Evolutionary conservation across 2,888 invertebrate species (phyloP).

Genomic region (Hydrotaea cyrtoneurina): DNA sequence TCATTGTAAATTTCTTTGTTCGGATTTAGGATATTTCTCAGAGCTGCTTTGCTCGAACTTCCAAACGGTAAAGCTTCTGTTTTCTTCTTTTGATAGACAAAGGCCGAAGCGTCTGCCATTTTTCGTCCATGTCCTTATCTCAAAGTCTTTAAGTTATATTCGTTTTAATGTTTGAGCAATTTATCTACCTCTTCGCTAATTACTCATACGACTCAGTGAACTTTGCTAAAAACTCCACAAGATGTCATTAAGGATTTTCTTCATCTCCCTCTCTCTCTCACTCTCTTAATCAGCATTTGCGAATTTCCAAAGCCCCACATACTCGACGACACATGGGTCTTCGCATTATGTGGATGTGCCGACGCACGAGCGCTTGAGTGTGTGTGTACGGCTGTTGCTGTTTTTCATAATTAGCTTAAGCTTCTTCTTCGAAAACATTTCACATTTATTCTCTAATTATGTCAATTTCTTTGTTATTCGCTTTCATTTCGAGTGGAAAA

Average conservation of each 20-base stretch:
- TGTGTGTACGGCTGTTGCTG: background rate
- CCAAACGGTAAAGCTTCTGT: too few relatives aligned
- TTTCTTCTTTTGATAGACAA: too few relatives aligned
- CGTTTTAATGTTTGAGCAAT: too few relatives aligned
- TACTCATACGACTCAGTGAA: background rate
- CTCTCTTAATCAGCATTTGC: background rate
- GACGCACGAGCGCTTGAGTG: background rate
- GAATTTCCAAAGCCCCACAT: background rate
- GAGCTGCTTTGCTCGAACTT: too few relatives aligned
- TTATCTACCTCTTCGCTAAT: background rate
- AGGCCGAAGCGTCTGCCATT: too few relatives aligned
- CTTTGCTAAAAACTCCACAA: background rate
- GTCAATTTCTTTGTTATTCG: slow-evolving; percentile 11
- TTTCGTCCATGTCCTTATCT: too few relatives aligned
- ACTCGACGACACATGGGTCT: too few relatives aligned
- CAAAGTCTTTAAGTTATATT: too few relatives aligned
- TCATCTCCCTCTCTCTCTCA: too few relatives aligned
- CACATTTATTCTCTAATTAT: slow-evolving; percentile 27
- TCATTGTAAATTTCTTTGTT: too few relatives aligned
- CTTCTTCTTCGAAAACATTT: slow-evolving; percentile 19
- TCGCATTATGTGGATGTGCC: too few relatives aligned
- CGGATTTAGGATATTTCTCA: too few relatives aligned
- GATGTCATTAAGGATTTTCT: background rate
- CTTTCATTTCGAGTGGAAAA: background rate
- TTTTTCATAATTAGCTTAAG: slow-evolving; percentile 6